phyloP scores from a whole-genome alignment of 2,113 vertebrate genomes.

The Clinocottus analis region DNA sequence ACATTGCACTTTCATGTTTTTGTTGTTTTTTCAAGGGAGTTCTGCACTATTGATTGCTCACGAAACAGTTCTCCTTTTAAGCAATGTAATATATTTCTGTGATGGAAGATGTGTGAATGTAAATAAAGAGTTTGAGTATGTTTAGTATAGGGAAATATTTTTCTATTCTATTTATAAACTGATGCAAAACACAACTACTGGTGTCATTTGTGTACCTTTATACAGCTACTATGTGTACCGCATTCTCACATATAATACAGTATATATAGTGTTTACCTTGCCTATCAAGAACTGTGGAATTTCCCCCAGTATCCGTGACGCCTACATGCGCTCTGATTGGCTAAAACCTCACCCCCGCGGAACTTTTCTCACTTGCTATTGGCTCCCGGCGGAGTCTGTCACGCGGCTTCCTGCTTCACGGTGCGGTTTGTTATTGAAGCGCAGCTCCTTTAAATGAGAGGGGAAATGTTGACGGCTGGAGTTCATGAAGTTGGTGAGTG shows the following conservation, averaged over 20 bases:
- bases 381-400: conserved; percentile 52
- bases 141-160: conserved; percentile 40
- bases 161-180: conserved; percentile 71
- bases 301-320: conserved; percentile 65
- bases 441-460: conserved; percentile 45
- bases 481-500: conserved; percentile 59
- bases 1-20: conserved; percentile 56
- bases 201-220: background rate
- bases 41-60: background rate
- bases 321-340: conserved; percentile 53
- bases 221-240: background rate
- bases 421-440: conserved; percentile 59
- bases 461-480: conserved; percentile 48
- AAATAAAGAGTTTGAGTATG: background rate
- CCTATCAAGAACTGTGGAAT: conserved; percentile 66
- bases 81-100: conserved; percentile 1
- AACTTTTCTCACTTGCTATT: conserved; percentile 58
- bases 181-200: conserved; percentile 12
- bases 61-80: background rate
- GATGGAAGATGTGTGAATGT: conserved; percentile 33
- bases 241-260: conserved; percentile 9
- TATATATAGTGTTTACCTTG: background rate
- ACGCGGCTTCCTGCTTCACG: conserved; percentile 70
- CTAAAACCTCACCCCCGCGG: fast-evolving
- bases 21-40: conserved; percentile 16